A percentile compares a stretch with the other conserved stretches of the same genome.
Evolutionary conservation across 2,888 invertebrate genomes (phyloP).

Genomic region (Liopterus haemorrhoidalis): DNA sequence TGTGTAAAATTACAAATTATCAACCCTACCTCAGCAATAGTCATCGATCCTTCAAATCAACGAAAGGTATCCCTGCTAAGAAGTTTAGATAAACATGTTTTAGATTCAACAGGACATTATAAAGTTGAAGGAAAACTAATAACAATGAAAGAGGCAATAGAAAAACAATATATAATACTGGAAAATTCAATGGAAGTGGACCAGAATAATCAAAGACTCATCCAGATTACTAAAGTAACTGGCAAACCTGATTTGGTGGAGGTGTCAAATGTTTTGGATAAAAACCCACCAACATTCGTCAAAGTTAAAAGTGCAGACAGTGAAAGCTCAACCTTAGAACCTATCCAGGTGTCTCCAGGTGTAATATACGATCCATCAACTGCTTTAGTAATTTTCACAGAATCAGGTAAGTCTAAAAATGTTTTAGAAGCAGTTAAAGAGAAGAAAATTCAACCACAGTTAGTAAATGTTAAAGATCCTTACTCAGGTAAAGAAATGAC

Average conservation of each 20-base stretch:
- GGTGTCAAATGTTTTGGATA: conserved; percentile 54
- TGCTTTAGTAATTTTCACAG: conserved; percentile 66
- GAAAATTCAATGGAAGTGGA: conserved; percentile 50
- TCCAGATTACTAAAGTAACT: conserved; percentile 66
- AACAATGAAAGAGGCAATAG: conserved; percentile 70
- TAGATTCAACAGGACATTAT: conserved; percentile 77
- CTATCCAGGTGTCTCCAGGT: conserved; percentile 65
- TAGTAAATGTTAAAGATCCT: conserved; percentile 67
- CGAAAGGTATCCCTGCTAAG: conserved; percentile 62
- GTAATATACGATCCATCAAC: conserved; percentile 74
- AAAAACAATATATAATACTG: conserved; percentile 57
- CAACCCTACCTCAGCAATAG: conserved; percentile 73
- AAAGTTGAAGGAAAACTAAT: conserved; percentile 51
- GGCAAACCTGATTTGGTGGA: conserved; percentile 69
- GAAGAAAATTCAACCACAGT: conserved; percentile 62
- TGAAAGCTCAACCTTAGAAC: conserved; percentile 51
- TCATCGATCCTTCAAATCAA: conserved; percentile 69
- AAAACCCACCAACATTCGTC: conserved; percentile 47
- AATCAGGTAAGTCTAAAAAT: conserved; percentile 63
- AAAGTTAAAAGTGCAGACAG: conserved; percentile 49
- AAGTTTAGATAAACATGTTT: conserved; percentile 71
- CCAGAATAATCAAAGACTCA: conserved; percentile 53
- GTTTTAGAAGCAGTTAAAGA: conserved; percentile 70
- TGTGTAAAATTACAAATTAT: conserved; percentile 81
- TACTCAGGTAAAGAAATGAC: conserved; percentile 59